Evolutionary conservation across 2,113 vertebrate genomes (phyloP).

Genomic region (Pteronura brasiliensis): DNA sequence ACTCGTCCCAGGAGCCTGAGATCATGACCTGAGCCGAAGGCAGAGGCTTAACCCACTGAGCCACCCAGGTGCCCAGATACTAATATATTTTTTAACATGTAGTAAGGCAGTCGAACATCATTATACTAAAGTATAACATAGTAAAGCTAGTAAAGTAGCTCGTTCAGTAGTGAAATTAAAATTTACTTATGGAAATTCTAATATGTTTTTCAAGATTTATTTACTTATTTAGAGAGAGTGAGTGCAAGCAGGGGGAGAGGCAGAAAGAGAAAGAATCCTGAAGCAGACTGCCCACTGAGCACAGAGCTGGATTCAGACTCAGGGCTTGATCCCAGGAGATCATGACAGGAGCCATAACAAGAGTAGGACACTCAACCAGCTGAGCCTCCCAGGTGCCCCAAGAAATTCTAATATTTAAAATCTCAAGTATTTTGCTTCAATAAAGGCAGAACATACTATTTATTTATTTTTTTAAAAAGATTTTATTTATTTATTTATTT

Average conservation of each 20-base stretch:
- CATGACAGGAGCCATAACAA: background rate
- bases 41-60: no score
- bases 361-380: background rate
- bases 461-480: background rate
- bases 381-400: no score
- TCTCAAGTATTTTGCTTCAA: slow-evolving; percentile 21
- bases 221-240: no score
- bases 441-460: background rate
- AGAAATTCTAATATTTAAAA: slow-evolving; percentile 18
- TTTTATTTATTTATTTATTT: no score
- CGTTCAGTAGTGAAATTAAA: slow-evolving; percentile 28
- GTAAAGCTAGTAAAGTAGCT: background rate
- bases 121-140: background rate
- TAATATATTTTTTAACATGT: background rate
- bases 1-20: no score
- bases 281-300: background rate
- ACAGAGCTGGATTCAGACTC: background rate
- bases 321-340: background rate
- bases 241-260: no score
- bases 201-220: background rate
- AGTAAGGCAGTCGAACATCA: background rate
- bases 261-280: background rate
- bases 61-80: no score
- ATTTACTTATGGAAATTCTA: slow-evolving; percentile 7
- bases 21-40: no score